phyloP scores from a whole-genome alignment of 2,113 vertebrate genomes.

The Oryzias curvinotus region DNA sequence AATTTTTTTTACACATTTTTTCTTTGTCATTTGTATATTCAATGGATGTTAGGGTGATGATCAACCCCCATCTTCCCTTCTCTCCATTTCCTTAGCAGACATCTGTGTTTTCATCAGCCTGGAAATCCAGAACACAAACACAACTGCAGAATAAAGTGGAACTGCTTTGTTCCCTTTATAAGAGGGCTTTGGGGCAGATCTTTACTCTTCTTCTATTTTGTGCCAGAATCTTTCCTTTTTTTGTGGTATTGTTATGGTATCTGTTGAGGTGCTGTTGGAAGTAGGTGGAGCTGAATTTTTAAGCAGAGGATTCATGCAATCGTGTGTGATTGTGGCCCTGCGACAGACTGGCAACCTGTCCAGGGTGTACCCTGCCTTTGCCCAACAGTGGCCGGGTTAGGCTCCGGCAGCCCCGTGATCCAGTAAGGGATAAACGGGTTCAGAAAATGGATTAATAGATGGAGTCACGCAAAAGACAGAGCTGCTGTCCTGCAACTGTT shows the following conservation, averaged over 20 bases:
- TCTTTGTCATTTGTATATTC: slow-evolving; percentile 20
- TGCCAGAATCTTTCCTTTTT: background rate
- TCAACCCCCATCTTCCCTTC: slow-evolving; percentile 7
- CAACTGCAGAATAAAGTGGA: background rate
- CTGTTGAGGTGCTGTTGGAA: background rate
- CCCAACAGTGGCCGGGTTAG: too few relatives aligned
- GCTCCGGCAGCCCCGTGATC: too few relatives aligned
- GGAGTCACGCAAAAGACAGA: too few relatives aligned
- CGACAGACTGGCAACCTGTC: too few relatives aligned
- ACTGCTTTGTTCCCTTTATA: slow-evolving; percentile 4
- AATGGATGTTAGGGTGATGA: slow-evolving; percentile 30
- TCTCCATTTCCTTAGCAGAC: slow-evolving; percentile 8
- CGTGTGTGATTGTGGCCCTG: too few relatives aligned
- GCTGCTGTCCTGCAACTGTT: too few relatives aligned
- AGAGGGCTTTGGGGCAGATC: background rate
- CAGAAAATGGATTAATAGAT: too few relatives aligned
- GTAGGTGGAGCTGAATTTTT: background rate
- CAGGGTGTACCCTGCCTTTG: too few relatives aligned
- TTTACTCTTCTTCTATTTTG: background rate
- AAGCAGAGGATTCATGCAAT: too few relatives aligned
- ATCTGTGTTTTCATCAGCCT: slow-evolving; percentile 12
- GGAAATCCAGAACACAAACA: background rate
- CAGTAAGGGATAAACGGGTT: too few relatives aligned
- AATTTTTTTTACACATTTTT: slow-evolving; percentile 16
- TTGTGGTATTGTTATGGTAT: background rate